Conservation (phyloP, 2,888 invertebrate species). For the Eupithecia subumbrata region DNA sequence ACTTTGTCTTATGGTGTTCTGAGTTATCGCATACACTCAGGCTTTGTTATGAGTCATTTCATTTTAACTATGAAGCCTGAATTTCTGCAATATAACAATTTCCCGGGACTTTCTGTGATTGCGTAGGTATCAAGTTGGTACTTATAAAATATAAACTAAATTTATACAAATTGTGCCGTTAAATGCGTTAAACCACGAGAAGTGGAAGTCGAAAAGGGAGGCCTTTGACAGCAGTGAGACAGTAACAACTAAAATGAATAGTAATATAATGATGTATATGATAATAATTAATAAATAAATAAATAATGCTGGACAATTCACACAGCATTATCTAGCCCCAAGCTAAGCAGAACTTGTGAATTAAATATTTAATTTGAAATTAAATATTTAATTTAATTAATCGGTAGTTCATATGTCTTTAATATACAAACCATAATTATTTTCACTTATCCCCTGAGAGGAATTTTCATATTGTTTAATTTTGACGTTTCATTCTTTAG, state of each 20-base stretch:
- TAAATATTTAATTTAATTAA: too few relatives aligned
- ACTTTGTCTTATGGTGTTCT: slow-evolving; percentile 36
- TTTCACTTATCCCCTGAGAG: neutral
- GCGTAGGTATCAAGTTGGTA: neutral
- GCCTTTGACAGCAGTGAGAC: too few relatives aligned
- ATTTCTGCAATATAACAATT: neutral
- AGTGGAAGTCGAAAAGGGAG: neutral
- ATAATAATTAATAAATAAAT: too few relatives aligned
- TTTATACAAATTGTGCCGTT: neutral
- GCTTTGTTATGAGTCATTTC: slow-evolving; percentile 27
- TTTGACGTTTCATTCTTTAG: neutral
- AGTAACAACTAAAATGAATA: too few relatives aligned
- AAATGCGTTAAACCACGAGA: neutral
- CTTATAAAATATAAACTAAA: neutral
- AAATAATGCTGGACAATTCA: too few relatives aligned
- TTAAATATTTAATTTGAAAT: too few relatives aligned
- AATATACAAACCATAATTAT: neutral
- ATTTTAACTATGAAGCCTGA: neutral
- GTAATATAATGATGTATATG: too few relatives aligned
- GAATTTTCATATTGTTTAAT: neutral
- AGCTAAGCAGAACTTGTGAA: too few relatives aligned
- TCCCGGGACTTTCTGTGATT: neutral
- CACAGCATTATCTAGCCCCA: too few relatives aligned
- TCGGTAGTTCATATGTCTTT: too few relatives aligned
- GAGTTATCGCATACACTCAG: slow-evolving; percentile 35